phyloP scores from a whole-genome alignment of 2,888 invertebrate genomes.

The Plagodis pulveraria region DNA sequence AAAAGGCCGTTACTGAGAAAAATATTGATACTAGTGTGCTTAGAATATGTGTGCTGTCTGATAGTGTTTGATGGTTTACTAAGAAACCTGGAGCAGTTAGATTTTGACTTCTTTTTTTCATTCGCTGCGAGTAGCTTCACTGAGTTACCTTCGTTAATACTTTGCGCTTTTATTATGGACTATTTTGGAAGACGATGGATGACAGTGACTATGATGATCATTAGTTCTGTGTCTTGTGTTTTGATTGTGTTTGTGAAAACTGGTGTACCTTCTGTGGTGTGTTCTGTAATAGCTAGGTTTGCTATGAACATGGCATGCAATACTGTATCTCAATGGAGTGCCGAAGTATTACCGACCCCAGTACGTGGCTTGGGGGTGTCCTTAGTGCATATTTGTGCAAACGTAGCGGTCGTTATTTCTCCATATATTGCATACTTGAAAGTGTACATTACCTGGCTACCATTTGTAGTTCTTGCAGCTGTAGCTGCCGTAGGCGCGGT shows the following conservation, averaged over 20 bases:
- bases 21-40: constrained; percentile 53
- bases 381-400: constrained; percentile 58
- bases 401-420: constrained; percentile 52
- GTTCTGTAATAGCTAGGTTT: constrained; percentile 59
- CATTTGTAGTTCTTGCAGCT: constrained; percentile 54
- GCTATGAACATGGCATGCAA: constrained; percentile 56
- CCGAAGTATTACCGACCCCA: constrained; percentile 59
- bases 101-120: constrained; percentile 61
- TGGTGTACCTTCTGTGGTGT: constrained; percentile 53
- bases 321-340: constrained; percentile 58
- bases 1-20: constrained; percentile 56
- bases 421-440: constrained; percentile 64
- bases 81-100: constrained; percentile 55
- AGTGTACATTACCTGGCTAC: constrained; percentile 58
- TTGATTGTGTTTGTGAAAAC: constrained; percentile 48
- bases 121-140: constrained; percentile 60
- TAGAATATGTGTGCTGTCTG: constrained; percentile 55
- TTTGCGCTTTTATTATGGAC: constrained; percentile 60
- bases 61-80: constrained; percentile 60
- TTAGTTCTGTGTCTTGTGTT: constrained; percentile 52
- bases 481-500: constrained; percentile 49
- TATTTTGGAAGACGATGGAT: constrained; percentile 61
- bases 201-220: constrained; percentile 44
- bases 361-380: constrained; percentile 61
- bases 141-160: constrained; percentile 58